Evolutionary conservation across 2,113 vertebrate genomes (phyloP).

Genomic region (Hemichromis elongatus): DNA sequence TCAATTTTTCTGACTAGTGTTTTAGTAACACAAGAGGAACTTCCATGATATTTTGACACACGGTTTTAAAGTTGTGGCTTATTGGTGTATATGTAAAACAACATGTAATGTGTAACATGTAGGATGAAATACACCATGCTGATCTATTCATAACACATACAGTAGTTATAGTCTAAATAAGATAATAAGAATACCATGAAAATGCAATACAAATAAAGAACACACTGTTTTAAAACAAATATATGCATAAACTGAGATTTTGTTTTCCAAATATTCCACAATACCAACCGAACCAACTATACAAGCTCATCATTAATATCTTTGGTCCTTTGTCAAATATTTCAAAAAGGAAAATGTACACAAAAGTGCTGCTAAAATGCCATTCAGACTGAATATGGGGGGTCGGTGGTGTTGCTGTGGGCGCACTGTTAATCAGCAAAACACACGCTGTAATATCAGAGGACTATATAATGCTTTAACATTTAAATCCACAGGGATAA

Average conservation of each 20-base stretch:
- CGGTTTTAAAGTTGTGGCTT: background rate
- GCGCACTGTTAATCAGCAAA: background rate
- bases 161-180: background rate
- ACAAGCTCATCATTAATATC: background rate
- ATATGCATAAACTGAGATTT: background rate
- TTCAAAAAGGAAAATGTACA: background rate
- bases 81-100: background rate
- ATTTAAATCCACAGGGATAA: background rate
- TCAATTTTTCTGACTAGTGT: background rate
- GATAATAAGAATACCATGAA: background rate
- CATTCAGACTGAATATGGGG: background rate
- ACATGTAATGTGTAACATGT: background rate
- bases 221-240: background rate
- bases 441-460: background rate
- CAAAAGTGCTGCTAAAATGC: background rate
- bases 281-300: background rate
- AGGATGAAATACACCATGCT: background rate
- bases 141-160: background rate
- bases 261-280: background rate
- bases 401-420: background rate
- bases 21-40: background rate
- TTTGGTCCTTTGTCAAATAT: background rate
- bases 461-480: background rate
- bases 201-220: background rate
- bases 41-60: background rate